phyloP scores from a whole-genome alignment of 2,888 invertebrate genomes.

The Eristalis arbustorum region DNA sequence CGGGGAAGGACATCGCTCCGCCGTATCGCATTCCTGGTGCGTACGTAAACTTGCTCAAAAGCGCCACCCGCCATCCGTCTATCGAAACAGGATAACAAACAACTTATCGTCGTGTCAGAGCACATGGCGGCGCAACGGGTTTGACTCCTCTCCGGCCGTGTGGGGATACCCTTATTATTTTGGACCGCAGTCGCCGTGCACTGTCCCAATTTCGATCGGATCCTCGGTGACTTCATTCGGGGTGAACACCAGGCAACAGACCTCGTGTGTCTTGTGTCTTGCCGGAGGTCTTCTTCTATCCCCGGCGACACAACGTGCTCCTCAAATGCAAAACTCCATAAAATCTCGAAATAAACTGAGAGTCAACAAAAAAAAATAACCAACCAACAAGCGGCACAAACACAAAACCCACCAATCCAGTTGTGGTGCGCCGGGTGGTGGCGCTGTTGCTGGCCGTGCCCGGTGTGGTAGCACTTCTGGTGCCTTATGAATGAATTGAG shows the following conservation, averaged over 20 bases:
- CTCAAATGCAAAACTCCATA: conserved; percentile 67
- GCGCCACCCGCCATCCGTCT: conserved; percentile 58
- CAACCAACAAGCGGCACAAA: neutral
- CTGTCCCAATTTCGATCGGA: neutral
- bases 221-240: neutral
- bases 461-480: conserved; percentile 68
- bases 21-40: conserved; percentile 35
- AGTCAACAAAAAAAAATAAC: too few species aligned
- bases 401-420: conserved; percentile 68
- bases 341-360: conserved; percentile 22
- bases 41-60: conserved; percentile 41
- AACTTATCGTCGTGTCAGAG: conserved; percentile 13
- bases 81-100: conserved; percentile 68
- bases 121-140: conserved; percentile 64
- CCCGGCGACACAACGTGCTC: conserved; percentile 38
- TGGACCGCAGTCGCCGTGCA: neutral
- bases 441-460: conserved; percentile 1
- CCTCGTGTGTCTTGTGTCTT: neutral
- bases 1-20: conserved; percentile 58
- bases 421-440: conserved; percentile 60
- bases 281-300: conserved; percentile 16
- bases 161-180: conserved; percentile 45
- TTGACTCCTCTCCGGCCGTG: conserved; percentile 58
- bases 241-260: neutral
- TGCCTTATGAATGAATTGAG: conserved; percentile 69